Conservation (phyloP, 2,113 vertebrate genomes). For the Fukomys damarensis region DNA sequence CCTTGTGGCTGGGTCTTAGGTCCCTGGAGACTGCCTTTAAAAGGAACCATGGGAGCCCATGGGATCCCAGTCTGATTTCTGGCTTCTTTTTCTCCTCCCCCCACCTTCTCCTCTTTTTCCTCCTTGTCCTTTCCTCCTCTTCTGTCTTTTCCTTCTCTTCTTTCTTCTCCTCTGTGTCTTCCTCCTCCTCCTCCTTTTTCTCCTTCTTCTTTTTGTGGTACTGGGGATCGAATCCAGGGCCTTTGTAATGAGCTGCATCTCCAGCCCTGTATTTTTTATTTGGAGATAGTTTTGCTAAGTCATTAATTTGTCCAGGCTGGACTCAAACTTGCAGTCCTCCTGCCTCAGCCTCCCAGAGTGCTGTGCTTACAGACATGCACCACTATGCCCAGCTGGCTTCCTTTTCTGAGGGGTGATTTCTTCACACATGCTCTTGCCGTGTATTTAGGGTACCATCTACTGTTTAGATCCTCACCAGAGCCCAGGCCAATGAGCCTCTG, state of each 20-base stretch:
- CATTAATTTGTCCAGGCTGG: not conserved
- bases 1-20: not conserved
- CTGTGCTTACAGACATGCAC: not conserved
- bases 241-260: not conserved
- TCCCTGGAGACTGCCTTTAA: not conserved
- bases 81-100: not conserved
- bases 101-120: too few species aligned
- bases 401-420: not conserved
- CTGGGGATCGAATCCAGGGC: not conserved
- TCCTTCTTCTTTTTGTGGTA: not conserved
- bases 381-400: not conserved
- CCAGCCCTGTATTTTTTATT: not conserved
- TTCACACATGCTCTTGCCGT: not conserved
- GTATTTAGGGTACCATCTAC: not conserved
- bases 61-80: not conserved
- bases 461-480: not conserved
- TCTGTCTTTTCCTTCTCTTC: too few species aligned
- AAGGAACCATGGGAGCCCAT: not conserved
- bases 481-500: not conserved
- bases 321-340: not conserved
- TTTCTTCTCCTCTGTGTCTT: not conserved
- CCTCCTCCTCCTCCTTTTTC: not conserved
- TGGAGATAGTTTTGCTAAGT: not conserved
- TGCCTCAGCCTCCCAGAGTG: not conserved
- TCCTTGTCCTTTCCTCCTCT: too few species aligned